phyloP scores from a whole-genome alignment of 2,797 vertebrate genomes.

The Euthynnus affinis region DNA sequence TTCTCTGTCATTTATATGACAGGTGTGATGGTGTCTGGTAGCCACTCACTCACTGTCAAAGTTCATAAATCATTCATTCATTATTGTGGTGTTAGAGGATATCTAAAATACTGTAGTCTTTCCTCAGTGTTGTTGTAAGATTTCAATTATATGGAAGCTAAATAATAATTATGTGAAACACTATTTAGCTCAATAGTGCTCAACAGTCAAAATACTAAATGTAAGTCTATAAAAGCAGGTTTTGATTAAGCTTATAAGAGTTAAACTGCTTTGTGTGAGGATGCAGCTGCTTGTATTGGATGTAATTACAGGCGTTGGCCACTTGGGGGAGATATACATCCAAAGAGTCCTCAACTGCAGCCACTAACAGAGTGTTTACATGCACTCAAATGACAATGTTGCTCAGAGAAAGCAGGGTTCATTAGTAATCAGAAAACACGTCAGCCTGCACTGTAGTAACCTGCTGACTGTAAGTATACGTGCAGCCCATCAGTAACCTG shows the following conservation, averaged over 20 bases:
- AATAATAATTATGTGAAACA: neutral
- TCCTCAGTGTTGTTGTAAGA: too few relatives aligned
- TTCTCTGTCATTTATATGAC: neutral
- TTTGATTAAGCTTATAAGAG: too few relatives aligned
- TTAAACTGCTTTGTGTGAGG: neutral
- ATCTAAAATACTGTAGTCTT: neutral
- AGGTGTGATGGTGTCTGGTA: too few relatives aligned
- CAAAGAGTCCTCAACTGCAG: neutral
- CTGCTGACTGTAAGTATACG: neutral
- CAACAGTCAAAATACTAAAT: neutral
- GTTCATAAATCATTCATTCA: neutral
- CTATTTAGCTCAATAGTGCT: neutral
- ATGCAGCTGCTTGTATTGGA: neutral
- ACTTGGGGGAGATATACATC: constrained; percentile 32
- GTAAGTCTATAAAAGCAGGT: neutral
- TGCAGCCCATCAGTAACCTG: neutral
- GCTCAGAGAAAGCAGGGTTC: too few relatives aligned
- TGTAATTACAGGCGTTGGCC: constrained; percentile 35
- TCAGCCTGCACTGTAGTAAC: neutral
- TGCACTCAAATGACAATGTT: too few relatives aligned
- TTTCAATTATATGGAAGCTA: neutral
- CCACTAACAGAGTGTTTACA: neutral
- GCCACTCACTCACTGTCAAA: neutral
- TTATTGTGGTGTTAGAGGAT: neutral
- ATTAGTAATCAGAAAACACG: neutral